A percentile compares a stretch with the other conserved stretches of the same genome.
These are phyloP conservation scores for Lacerta agilis DNA, from an alignment of 2,797 vertebrate species.

Conservation along the genomic window DNA sequence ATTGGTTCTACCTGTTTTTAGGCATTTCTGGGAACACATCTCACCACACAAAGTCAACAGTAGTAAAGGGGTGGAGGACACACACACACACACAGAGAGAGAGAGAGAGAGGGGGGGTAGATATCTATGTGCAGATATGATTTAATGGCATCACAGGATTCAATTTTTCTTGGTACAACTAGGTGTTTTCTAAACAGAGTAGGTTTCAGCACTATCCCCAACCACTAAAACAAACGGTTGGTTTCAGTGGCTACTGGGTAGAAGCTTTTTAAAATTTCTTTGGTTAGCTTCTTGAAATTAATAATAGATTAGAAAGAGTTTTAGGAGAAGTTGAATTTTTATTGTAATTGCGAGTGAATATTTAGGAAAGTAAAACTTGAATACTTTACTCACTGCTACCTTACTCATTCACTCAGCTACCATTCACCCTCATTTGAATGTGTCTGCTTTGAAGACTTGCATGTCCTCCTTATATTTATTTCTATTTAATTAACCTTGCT, in stretches of 20 bases:
- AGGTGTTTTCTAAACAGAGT: background rate
- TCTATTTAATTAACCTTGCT: constrained; percentile 1
- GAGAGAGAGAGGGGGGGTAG: too few species aligned
- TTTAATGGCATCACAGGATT: background rate
- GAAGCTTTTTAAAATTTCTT: background rate
- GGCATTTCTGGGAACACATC: background rate
- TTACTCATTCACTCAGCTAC: background rate
- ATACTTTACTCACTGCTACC: background rate
- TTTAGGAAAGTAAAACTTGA: background rate
- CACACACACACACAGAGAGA: too few species aligned
- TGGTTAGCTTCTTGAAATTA: background rate
- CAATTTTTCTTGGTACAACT: background rate
- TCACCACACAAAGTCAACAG: background rate
- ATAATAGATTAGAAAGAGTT: background rate
- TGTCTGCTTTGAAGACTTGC: background rate
- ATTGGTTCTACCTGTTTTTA: background rate
- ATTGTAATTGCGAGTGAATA: background rate
- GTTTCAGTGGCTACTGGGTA: background rate
- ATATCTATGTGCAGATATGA: background rate
- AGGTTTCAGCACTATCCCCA: background rate
- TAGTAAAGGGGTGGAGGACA: background rate
- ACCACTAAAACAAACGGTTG: background rate
- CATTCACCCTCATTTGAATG: background rate
- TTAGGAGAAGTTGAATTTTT: background rate
- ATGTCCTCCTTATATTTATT: background rate